Base-by-base conservation (phyloP, 2,888 invertebrate species). In the Epistrophe grossulariae region DNA sequence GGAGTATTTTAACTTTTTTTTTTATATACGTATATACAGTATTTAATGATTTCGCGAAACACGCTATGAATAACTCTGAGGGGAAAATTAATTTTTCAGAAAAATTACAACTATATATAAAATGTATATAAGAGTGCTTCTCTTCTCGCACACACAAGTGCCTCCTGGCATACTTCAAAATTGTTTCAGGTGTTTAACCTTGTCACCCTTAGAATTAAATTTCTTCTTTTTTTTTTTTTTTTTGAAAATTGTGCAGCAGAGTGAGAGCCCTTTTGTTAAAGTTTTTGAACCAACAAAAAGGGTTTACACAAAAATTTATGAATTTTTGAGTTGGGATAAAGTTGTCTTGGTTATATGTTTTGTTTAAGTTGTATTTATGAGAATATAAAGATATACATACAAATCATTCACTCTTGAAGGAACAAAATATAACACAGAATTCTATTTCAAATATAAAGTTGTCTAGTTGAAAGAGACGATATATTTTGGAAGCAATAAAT, bases 61-160 rank as follows among this genome's bases (percentile, higher is more conserved):
- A 55, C 45, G 40, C 40, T 68, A 73, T 81, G 78, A 85, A 78
- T 81, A 70, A 57, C 55, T 57, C 19, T 70, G 57, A 78, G 28
- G 73, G 57, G 70, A 81, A 62, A 85, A 81, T 78, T 84, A 80
- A 84, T 84, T 84, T 84, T 77, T 80, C 72, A 84, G 77, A 84
- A 84, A 52, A 68, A 55, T 60, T 77, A 73, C 71, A 84, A 70
- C 72, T 84, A n/a, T n/a, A n/a, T n/a, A n/a, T n/a, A 66, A 79
- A 84, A 66, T 72, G 59, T 28, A 35, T 28, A 35, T 8, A 45
- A 28, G 13, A 50, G 48, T 50, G 1, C 35, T 24, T 24, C 24
- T 24, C 24, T 24, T 66, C 48, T 45, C 45, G 62, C n/a, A 40
- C 45, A 73, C 68, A 72, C 66, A 68, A 80, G 80, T 84, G 70